Percentiles rank a stretch among this genome's conserved stretches.
phyloP scores from a whole-genome alignment of 2,888 invertebrate genomes.

The Cataglyphis altisquamis region DNA sequence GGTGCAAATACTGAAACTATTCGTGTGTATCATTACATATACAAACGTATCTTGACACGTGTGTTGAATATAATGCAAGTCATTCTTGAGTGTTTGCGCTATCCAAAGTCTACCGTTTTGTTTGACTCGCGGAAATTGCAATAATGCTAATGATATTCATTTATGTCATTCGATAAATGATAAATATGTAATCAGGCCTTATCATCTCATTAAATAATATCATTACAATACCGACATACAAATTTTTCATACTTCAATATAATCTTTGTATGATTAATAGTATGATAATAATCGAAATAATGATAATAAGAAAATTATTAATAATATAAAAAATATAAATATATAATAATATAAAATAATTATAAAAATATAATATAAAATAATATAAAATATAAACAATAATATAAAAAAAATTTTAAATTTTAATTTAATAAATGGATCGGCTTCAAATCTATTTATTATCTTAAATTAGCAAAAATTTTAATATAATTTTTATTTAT shows the following conservation, averaged over 20 bases:
- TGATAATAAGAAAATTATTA: not conserved
- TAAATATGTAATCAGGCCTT: conserved; percentile 8
- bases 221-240: not conserved
- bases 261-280: not conserved
- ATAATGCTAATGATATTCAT: conserved; percentile 59
- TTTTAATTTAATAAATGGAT: not conserved
- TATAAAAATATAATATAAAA: too few relatives aligned
- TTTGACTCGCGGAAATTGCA: conserved; percentile 53
- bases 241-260: not conserved
- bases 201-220: not conserved
- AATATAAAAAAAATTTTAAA: not conserved
- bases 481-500: not conserved
- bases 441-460: not conserved
- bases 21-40: not conserved
- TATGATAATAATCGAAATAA: not conserved
- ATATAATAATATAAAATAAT: too few relatives aligned
- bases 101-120: conserved; percentile 44
- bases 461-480: not conserved
- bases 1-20: not conserved
- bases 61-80: conserved; percentile 10
- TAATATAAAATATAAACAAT: too few relatives aligned
- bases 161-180: not conserved
- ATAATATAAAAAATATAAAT: too few relatives aligned
- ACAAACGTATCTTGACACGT: conserved; percentile 5
- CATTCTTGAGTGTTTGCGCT: conserved; percentile 34